These are phyloP conservation scores for Cyanoramphus novaezelandiae DNA, from an alignment of 2,113 vertebrate species.

Conservation along the genomic window DNA sequence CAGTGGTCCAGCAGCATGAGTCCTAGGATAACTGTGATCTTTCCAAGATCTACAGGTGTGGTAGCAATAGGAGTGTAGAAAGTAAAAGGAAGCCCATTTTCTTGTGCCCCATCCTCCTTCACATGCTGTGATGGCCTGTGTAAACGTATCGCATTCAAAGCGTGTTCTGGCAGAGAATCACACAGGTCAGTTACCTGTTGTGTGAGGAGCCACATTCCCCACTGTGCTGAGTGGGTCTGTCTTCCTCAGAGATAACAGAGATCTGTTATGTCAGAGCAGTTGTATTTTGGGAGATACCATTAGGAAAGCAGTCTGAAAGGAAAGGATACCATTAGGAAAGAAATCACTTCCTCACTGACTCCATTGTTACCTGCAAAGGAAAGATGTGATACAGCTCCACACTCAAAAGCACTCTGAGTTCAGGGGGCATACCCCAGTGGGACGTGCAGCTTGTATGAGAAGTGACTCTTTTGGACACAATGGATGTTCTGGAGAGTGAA, in stretches of 20 bases:
- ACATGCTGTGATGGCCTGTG: too few relatives aligned
- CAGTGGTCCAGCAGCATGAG: not conserved
- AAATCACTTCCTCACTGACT: not conserved
- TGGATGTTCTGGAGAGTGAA: not conserved
- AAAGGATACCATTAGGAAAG: not conserved
- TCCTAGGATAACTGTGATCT: not conserved
- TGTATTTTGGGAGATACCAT: not conserved
- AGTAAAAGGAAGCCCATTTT: not conserved
- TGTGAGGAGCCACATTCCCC: not conserved
- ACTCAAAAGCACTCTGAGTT: not conserved
- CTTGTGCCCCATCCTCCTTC: not conserved
- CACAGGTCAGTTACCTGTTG: not conserved
- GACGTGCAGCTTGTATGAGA: not conserved
- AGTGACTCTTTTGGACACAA: not conserved
- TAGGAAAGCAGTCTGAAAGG: not conserved
- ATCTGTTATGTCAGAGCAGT: not conserved
- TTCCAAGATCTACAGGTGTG: not conserved
- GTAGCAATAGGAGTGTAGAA: not conserved
- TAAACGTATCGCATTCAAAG: not conserved
- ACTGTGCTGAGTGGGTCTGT: not conserved
- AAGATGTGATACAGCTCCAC: not conserved
- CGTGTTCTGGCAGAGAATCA: not conserved
- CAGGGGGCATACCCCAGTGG: not conserved
- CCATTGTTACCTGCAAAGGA: not conserved
- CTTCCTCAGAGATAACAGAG: not conserved